Evolutionary conservation across 2,888 invertebrate species (phyloP), one percentile per base, ranked within the genome.

Genomic region (Cryptocephalus moraei): DNA sequence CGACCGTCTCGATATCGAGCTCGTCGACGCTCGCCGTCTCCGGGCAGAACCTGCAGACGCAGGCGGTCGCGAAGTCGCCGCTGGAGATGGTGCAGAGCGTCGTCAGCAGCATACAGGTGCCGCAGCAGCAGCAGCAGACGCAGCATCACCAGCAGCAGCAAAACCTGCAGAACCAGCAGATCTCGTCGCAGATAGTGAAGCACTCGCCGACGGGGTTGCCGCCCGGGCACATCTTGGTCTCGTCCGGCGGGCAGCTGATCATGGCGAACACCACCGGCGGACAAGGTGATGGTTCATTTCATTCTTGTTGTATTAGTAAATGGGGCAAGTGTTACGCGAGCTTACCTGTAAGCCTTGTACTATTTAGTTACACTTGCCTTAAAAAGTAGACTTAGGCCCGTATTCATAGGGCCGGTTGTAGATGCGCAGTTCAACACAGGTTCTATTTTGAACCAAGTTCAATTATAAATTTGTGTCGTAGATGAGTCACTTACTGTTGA

Each of bases 21-120:
- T 56, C 62, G 8, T 55, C 56, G 9, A 68, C 60, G 48, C 63
- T 68, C 74, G 46, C 56, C 8, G 47, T 50, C 11, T 46, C 48
- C 11, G 49, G 49, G 9, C 52, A 52, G 44, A 50, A 48, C 32
- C 14, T 47, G 11, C 32, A 49, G 1, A 65, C 66, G 22, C 62
- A 71, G 4, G 72, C 64, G 44, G 69, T 75, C 4, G 70, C 76
- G 0, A 78, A 78, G 63, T 82, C 84, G 6, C 85, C 85, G 0
- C 63, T 86, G 40, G 85, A 86, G 71, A 85, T 86, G 84, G 84
- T 85, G 1, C 85, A 85, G 62, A 84, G 83, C 60, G 83, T 84
- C 3, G 84, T 85, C 44, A 83, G 82, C 52, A 82, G 78, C 62
- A 75, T 82, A 54, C 82, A 84, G 58, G 76, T 77, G 49, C 73